Conservation (phyloP, 1,140 invertebrate species). For the Neodiprion lecontei region DNA sequence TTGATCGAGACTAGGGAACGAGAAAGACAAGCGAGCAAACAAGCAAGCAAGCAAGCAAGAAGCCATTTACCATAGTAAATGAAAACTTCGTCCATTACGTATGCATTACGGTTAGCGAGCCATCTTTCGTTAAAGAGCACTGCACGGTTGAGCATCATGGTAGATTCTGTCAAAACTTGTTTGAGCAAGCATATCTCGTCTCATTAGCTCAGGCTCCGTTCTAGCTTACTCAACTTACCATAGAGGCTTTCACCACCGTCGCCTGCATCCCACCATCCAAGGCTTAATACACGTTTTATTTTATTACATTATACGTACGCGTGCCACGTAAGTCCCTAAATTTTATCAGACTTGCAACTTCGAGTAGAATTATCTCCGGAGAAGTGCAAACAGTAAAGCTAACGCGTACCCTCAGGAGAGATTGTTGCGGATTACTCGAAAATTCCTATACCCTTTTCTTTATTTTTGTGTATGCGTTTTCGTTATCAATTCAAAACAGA, state of each 20-base stretch:
- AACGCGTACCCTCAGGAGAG: too few relatives aligned
- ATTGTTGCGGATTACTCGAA: too few relatives aligned
- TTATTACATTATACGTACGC: not conserved
- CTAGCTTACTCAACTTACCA: not conserved
- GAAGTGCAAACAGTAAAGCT: not conserved
- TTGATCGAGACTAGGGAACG: not conserved
- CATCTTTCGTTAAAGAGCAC: not conserved
- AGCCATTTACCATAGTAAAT: constrained; percentile 3
- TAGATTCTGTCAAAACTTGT: constrained; percentile 6
- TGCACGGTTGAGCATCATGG: too few relatives aligned
- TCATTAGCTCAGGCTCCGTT: constrained; percentile 4
- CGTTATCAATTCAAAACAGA: too few relatives aligned
- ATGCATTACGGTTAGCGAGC: not conserved
- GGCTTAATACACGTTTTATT: not conserved
- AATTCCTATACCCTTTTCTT: too few relatives aligned
- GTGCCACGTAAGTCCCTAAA: not conserved
- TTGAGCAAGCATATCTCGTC: not conserved
- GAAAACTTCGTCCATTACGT: constrained; percentile 3
- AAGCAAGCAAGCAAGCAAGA: not conserved
- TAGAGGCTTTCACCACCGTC: too few relatives aligned
- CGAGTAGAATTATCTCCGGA: not conserved
- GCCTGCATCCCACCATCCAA: too few relatives aligned
- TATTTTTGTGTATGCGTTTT: too few relatives aligned
- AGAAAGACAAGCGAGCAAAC: not conserved
- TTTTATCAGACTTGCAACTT: not conserved